Evolutionary conservation across 2,113 vertebrate species (phyloP).

Genomic region (Oreotrochilus melanogaster): DNA sequence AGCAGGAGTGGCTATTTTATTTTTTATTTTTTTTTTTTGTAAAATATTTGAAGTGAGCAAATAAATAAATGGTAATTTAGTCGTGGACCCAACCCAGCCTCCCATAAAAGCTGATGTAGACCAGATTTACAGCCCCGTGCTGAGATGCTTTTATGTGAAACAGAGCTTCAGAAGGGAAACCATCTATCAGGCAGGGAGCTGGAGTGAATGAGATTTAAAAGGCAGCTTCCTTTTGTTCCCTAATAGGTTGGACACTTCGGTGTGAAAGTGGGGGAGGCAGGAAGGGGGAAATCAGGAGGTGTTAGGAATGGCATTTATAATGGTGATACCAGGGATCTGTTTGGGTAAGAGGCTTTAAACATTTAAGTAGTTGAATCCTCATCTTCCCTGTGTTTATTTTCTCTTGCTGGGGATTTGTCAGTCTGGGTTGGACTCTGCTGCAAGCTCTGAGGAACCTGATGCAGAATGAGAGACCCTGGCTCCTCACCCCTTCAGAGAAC

Average conservation of each 20-base stretch:
- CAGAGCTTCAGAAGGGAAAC: conserved; percentile 72
- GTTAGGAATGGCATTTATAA: conserved; percentile 70
- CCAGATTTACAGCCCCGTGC: conserved; percentile 76
- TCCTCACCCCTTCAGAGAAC: not conserved
- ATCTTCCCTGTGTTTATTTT: conserved; percentile 50
- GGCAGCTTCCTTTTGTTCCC: conserved; percentile 78
- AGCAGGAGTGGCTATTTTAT: not conserved
- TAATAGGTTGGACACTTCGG: conserved; percentile 74
- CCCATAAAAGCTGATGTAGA: conserved; percentile 75
- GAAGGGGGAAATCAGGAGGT: conserved; percentile 64
- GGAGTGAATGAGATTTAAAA: conserved; percentile 77
- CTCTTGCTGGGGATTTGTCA: conserved; percentile 52
- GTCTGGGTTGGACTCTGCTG: not conserved
- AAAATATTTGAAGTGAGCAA: not conserved
- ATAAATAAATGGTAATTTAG: conserved; percentile 75
- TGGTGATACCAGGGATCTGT: conserved; percentile 41
- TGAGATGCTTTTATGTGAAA: conserved; percentile 76
- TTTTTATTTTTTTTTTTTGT: not conserved
- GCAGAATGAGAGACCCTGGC: not conserved
- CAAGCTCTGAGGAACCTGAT: conserved; percentile 10
- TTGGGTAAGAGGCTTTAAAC: conserved; percentile 79
- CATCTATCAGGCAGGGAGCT: conserved; percentile 74
- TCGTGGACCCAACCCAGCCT: conserved; percentile 42
- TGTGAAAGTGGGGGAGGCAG: conserved; percentile 53
- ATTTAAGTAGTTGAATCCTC: conserved; percentile 71